Base-by-base conservation (phyloP, 2,888 invertebrate species). In the Leucophora obtusa region DNA sequence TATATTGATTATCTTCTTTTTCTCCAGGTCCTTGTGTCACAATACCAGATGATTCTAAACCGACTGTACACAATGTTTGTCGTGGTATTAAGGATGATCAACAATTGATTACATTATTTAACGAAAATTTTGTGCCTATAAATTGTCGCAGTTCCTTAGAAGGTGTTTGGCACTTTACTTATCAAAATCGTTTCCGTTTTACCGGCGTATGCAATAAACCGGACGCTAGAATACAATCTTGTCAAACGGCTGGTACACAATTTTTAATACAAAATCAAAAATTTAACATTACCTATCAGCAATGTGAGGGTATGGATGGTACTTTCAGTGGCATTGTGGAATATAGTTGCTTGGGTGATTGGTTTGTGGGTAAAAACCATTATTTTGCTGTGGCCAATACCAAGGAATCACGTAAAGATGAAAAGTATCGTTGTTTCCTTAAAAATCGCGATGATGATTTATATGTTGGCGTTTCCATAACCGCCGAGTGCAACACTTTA, bases 321-420 rank as follows among this genome's bases (percentile, higher is more conserved):
- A 96, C 97, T 11, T 96, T 97, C 90, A 96, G 95, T 90, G 97
- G 96, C 91, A 95, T 95, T 79, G 97, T 97, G 8, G 97, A 97
- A 89, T 98, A 95, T 89, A 96, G 96, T 89, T 98, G 98, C 87
- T 91, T 98, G 79, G 98, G 97, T 1, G 97, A 97, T 91, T 98
- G 98, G 97, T 97, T 97, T 90, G 95, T 97, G 28, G 96, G 95
- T 14, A 98, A 98, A 88, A 98, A 98, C 91, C 97, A 98, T 87
- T 98, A 95, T 90, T 98, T 98, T 90, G 98, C 97, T 70, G 97
- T 98, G n/a, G 97, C 97, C 8, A 98, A 98, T 87, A 97, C 97
- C 0, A 97, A 98, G 86, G 97, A 98, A 89, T 97, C 98, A 8
- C 93, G 98, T 85, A 96, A 96, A 89, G 97, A 98, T 89, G 97